Evolutionary conservation across 1,140 invertebrate genomes (phyloP), one percentile per base, ranked within the genome.

Genomic region (Drosophila dunni): DNA sequence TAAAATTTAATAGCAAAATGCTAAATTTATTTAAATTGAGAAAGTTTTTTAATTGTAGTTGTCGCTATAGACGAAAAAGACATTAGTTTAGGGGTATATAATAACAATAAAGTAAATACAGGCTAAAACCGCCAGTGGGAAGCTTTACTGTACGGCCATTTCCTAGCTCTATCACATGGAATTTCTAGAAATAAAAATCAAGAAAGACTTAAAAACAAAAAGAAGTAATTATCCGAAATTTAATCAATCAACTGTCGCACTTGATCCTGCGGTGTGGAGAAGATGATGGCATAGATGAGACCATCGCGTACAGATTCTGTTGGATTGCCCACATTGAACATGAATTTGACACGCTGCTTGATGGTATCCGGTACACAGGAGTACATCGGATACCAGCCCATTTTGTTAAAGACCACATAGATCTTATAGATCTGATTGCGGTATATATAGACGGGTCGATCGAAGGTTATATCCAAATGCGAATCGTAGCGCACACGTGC

Each of bases 331-430:
- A 96, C 94, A 73, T 95, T 94, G 85, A 97, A 97, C 72, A 94
- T 94, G 92, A 97, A 97, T 77, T 94, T 94, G 17, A 96, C 95
- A 20, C 93, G 94, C 90, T 96, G 95, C 60, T 94, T 94, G 29
- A 95, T 93, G 60, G 94, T 79, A 9, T 92, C 93, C 76, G 94
- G 93, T 0, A 94, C 93, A 85, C 95, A 96, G 8, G 94, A 93
- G 57, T 95, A 96, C 92, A 95, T 95, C 9, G 96, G 96, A 93
- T 97, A 97, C 93, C 95, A 95, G 11, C 96, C 96, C 66, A 94
- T 93, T 91, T 96, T 96, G 92, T 97, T 96, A 92, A 97, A 95
- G 46, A 96, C 96, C 10, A 97, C 96, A 11, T 95, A 96, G 61
- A 97, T 94, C 91, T 96, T 95, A 90, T 97, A 97, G 44, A 95